A percentile compares a stretch with the other conserved stretches of the same genome.
Conservation (phyloP, 2,888 invertebrate species). For the Beris chalybata region DNA sequence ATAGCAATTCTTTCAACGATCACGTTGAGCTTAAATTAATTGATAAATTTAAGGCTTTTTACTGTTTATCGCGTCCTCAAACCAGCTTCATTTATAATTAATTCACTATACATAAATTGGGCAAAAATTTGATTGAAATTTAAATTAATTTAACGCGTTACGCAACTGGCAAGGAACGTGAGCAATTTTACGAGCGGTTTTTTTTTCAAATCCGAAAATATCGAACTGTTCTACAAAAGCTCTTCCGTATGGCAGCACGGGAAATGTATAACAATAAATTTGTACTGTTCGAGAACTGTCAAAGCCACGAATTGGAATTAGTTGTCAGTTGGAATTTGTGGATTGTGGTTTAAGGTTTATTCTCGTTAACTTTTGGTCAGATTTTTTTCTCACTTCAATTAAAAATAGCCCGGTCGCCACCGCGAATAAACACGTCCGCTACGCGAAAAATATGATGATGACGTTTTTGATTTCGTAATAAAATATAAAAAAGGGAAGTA, state of each 20-base stretch:
- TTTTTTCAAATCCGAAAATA: not conserved
- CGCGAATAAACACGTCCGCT: not conserved
- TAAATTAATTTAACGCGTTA: too few relatives aligned
- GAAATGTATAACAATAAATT: not conserved
- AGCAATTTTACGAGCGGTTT: too few relatives aligned
- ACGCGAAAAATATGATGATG: not conserved
- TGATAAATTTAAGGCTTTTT: too few relatives aligned
- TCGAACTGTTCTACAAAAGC: conserved; percentile 10
- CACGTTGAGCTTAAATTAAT: too few relatives aligned
- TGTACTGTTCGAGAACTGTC: conserved; percentile 1
- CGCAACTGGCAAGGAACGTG: too few relatives aligned
- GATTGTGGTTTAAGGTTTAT: not conserved
- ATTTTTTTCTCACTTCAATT: not conserved
- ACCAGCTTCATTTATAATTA: too few relatives aligned
- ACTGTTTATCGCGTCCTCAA: too few relatives aligned
- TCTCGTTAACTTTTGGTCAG: not conserved
- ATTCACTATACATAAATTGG: too few relatives aligned
- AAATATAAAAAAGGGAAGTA: not conserved
- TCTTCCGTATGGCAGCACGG: not conserved
- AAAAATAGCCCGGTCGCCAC: not conserved
- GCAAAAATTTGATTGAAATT: too few relatives aligned
- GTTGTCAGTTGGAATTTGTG: conserved; percentile 8
- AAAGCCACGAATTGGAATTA: not conserved
- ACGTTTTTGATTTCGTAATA: conserved; percentile 9
- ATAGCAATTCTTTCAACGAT: too few relatives aligned